Conservation (phyloP, 1,140 invertebrate species). For the Trissolcus basalis region DNA sequence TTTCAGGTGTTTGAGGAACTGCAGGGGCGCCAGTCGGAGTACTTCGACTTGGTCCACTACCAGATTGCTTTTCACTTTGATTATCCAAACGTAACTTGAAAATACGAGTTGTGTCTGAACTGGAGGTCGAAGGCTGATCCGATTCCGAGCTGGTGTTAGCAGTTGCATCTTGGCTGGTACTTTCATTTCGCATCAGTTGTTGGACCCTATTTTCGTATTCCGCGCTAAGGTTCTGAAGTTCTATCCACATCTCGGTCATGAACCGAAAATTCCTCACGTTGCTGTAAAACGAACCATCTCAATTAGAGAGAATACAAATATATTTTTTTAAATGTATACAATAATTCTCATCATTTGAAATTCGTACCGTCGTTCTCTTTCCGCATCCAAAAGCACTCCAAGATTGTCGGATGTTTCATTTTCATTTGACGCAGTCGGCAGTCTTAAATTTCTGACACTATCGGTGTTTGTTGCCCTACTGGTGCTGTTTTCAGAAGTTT, state of each 20-base stretch:
- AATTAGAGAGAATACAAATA: too few relatives aligned
- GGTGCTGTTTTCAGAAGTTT: constrained; percentile 10
- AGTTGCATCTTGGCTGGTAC: background rate
- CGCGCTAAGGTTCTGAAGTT: background rate
- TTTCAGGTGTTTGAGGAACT: background rate
- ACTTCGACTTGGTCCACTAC: background rate
- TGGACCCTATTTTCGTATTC: background rate
- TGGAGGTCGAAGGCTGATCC: background rate
- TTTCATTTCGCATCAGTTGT: background rate
- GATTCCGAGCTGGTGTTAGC: background rate
- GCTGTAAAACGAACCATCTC: too few relatives aligned
- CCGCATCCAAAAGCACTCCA: background rate
- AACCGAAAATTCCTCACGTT: too few relatives aligned
- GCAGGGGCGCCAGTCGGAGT: background rate
- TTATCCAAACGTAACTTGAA: background rate
- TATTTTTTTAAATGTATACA: too few relatives aligned
- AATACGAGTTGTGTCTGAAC: background rate
- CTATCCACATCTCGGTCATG: background rate
- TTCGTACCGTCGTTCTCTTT: constrained; percentile 3
- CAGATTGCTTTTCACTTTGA: background rate
- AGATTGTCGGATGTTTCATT: constrained; percentile 7
- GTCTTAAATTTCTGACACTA: constrained; percentile 12
- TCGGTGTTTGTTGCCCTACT: constrained; percentile 19
- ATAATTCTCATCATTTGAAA: too few relatives aligned
- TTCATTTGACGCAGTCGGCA: constrained; percentile 1